Evolutionary conservation across 2,797 vertebrate species (phyloP).

Genomic region (Clarias platycephalus): DNA sequence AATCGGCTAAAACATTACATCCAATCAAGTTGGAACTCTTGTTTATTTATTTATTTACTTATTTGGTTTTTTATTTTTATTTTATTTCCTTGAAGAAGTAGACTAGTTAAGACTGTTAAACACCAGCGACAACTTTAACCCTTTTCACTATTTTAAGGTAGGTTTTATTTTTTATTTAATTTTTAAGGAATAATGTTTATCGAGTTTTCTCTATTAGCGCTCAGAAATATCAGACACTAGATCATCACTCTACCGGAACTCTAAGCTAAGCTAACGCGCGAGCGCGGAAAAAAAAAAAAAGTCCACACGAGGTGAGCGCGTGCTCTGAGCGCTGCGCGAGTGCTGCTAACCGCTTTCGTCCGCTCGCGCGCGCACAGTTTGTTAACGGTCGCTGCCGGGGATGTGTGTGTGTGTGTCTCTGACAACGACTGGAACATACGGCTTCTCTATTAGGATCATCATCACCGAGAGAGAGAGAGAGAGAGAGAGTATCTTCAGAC

Average conservation of each 20-base stretch:
- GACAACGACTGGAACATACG: neutral
- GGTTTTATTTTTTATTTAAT: neutral
- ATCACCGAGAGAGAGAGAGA: neutral
- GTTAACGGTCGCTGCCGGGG: conserved; percentile 6
- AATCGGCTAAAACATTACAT: neutral
- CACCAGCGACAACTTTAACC: neutral
- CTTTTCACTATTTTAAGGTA: neutral
- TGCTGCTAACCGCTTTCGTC: neutral
- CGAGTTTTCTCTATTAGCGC: neutral
- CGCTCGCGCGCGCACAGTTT: neutral
- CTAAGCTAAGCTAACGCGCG: neutral
- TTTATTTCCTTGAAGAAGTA: neutral
- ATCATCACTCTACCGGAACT: neutral
- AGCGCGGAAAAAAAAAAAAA: neutral
- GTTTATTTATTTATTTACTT: neutral
- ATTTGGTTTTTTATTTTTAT: neutral
- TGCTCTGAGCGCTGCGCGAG: conserved; percentile 2
- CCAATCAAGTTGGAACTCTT: conserved; percentile 4
- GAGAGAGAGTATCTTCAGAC: neutral
- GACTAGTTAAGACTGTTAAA: neutral
- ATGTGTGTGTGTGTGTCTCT: too few species aligned
- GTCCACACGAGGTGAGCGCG: conserved; percentile 27
- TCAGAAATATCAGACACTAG: neutral
- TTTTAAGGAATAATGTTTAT: neutral
- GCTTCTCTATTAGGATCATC: neutral